Conservation (phyloP, 1,140 invertebrate species). For the Mamestra configurata region DNA sequence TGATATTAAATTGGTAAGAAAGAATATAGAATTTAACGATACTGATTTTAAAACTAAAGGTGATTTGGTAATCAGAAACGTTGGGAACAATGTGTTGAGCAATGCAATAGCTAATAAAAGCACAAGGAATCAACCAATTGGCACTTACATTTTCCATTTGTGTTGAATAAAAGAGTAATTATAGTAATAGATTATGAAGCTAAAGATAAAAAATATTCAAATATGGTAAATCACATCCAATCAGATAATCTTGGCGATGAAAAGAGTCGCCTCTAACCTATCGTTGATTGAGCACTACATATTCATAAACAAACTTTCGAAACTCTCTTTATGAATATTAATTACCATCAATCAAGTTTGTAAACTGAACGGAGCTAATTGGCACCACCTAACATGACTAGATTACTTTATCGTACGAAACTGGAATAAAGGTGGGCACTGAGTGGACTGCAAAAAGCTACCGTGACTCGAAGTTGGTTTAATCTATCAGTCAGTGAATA, state of each 20-base stretch:
- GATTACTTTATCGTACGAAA: slow-evolving; percentile 24
- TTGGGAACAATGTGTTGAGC: too few species aligned
- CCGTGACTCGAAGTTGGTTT: slow-evolving; percentile 18
- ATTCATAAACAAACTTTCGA: slow-evolving; percentile 40
- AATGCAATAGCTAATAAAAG: too few species aligned
- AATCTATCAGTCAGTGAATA: slow-evolving; percentile 42
- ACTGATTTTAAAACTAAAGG: background rate
- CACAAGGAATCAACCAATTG: too few species aligned
- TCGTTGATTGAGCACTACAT: slow-evolving; percentile 20
- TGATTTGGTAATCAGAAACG: too few species aligned
- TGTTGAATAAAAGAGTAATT: background rate
- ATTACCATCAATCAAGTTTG: slow-evolving; percentile 40
- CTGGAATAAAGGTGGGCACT: slow-evolving; percentile 10
- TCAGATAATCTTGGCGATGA: background rate
- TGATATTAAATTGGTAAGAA: background rate
- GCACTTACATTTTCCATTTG: background rate
- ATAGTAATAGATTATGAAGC: background rate
- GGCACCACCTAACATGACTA: slow-evolving; percentile 39
- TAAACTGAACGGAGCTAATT: slow-evolving; percentile 39
- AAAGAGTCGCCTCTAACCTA: slow-evolving; percentile 23
- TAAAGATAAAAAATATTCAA: background rate
- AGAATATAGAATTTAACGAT: background rate
- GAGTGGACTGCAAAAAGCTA: slow-evolving; percentile 25
- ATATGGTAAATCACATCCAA: slow-evolving; percentile 13
- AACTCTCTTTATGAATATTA: slow-evolving; percentile 45